Percentiles rank a stretch among this genome's conserved stretches.
phyloP scores from a whole-genome alignment of 2,888 invertebrate species.

The Nycteola revayana region DNA sequence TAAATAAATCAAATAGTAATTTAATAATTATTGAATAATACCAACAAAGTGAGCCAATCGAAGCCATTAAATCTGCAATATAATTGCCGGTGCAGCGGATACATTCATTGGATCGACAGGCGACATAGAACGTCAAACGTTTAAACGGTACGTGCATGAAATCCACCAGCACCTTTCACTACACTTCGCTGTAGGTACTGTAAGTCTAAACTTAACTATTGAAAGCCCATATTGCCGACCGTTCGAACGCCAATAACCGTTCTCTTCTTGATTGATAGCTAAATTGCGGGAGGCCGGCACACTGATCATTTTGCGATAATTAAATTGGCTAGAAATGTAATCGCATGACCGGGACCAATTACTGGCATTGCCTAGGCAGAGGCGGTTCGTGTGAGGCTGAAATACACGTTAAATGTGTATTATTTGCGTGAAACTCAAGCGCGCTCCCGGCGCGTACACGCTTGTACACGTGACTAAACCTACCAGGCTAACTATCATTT shows the following conservation, averaged over 20 bases:
- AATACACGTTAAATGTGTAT: slow-evolving; percentile 65
- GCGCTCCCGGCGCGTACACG: slow-evolving; percentile 44
- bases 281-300: slow-evolving; percentile 77
- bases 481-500: neutral
- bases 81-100: slow-evolving; percentile 17
- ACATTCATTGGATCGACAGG: slow-evolving; percentile 11
- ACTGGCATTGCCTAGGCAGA: slow-evolving; percentile 71
- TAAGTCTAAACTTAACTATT: slow-evolving; percentile 34
- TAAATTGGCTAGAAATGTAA: slow-evolving; percentile 79
- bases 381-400: slow-evolving; percentile 71
- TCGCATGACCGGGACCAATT: slow-evolving; percentile 81
- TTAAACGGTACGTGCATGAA: slow-evolving; percentile 26
- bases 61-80: slow-evolving; percentile 8
- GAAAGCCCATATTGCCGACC: slow-evolving; percentile 53
- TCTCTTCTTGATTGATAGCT: slow-evolving; percentile 76
- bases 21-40: too few relatives aligned
- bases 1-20: too few relatives aligned
- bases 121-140: slow-evolving; percentile 24
- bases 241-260: slow-evolving; percentile 52
- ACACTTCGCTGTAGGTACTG: slow-evolving; percentile 32
- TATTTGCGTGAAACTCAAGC: slow-evolving; percentile 70
- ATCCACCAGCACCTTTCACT: slow-evolving; percentile 50
- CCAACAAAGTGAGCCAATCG: too few relatives aligned
- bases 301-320: slow-evolving; percentile 80
- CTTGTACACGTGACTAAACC: neutral